Base-by-base conservation (phyloP, 1,140 invertebrate species). In the Diploscapter pachys region DNA sequence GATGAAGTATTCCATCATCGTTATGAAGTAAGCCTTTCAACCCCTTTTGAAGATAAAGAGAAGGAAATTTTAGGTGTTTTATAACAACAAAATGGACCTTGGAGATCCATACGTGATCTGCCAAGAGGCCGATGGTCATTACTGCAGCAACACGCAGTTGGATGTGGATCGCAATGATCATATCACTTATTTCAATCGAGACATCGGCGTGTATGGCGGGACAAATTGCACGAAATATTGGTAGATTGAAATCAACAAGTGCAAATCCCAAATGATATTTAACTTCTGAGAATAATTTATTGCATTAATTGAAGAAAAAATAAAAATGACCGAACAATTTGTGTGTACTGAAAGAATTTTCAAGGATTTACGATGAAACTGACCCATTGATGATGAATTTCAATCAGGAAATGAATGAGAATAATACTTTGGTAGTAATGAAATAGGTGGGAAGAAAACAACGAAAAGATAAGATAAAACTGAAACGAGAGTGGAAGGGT, bases 81-180 rank as follows among this genome's bases (percentile, higher is more conserved):
- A 74, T 62, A 69, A 74, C 57, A 74, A 74, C 57, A 62, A 63
- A 13, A 74, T 74, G 73, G 8, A 65, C 5, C 9, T 55, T 9
- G 56, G 63, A 4, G 73, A 74, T 11, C 49, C 73, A 1, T 74
- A 74, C 49, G 13, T 31, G 11, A 62, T 74, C 2, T 74, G 73
- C 56, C 56, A 65, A 3, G 73, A 74, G 56, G 64, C 61, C 48
- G 73, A 74, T 55, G 73, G 73, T 4, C 49, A 62, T 8, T 74
- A 74, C 73, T 74, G 73, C 53, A 74, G 73, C 52, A 74, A 74
- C 54, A 54, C 50, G 66, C 66, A 74, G 50, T n/a, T 69, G 55
- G 31, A 59, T 2, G 9, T 59, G 31, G 31, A 59, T 59, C 31
- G 57, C 9, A 59, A 59, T 31, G 57, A 59, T 59, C 57, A 59